Evolutionary conservation across 2,888 invertebrate genomes (phyloP), one percentile per base, ranked within the genome.

Genomic region (Himalopsyche kuldschensis): DNA sequence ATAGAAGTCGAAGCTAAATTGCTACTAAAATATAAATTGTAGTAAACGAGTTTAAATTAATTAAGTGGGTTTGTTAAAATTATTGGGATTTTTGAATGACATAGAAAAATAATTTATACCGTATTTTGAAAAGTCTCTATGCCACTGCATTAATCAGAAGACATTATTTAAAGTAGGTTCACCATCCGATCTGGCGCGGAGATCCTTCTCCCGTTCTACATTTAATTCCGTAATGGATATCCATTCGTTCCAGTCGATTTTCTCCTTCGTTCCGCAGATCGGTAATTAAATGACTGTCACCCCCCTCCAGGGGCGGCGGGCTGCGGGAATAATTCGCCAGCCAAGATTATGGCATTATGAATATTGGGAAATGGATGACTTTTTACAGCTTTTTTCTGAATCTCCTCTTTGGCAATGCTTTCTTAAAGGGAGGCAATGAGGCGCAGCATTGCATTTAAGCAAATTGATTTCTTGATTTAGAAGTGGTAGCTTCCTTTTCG

Each of bases 171-270:
- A 46, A 55, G 81, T 84, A 84, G 82, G 83, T 84, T 79, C 84
- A 81, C 77, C 85, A 85, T 84, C 84, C 85, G 85, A 85, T 83
- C 84, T 80, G 85, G 81, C 75, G 55, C 69, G 82, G 80, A 84
- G 80, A 81, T 82, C 80, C 75, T 76, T 63, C 75, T 81, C 84
- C 84, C 85, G 83, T 82, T 85, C 84, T 82, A 85, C 84, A 85
- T 84, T 86, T 86, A 86, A 86, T 86, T 85, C 86, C 86, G 79
- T 86, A 86, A 86, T 86, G 86, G 85, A 81, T 86, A 86, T 84
- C 84, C 86, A 84, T 86, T 85, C 86, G 86, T 86, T 86, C 82
- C 85, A 80, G 84, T 85, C 86, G 84, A 86, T 86, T 86, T 84
- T 84, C 86, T 82, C 75, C 78, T 77, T 75, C 80, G 82, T 86